phyloP scores from a whole-genome alignment of 2,888 invertebrate genomes.

The Dermolepida albohirtum region DNA sequence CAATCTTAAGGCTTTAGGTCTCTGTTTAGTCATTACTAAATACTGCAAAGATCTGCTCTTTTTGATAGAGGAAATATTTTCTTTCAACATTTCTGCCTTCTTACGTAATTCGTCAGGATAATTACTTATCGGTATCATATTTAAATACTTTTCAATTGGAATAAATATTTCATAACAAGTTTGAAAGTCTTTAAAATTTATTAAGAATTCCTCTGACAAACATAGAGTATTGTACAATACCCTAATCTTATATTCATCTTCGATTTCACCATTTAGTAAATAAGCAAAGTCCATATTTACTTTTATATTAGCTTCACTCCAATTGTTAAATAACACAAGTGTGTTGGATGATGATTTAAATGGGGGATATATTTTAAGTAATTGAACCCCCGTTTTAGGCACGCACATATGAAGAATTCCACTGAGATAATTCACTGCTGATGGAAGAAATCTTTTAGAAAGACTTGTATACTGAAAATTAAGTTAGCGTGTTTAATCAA shows the following conservation, averaged over 20 bases:
- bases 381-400: slow-evolving; percentile 71
- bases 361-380: slow-evolving; percentile 75
- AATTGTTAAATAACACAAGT: slow-evolving; percentile 70
- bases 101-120: slow-evolving; percentile 73
- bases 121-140: slow-evolving; percentile 69
- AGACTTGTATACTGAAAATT: slow-evolving; percentile 75
- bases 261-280: slow-evolving; percentile 67
- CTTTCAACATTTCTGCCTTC: slow-evolving; percentile 64
- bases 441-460: slow-evolving; percentile 85
- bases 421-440: slow-evolving; percentile 81
- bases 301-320: slow-evolving; percentile 59
- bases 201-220: slow-evolving; percentile 72
- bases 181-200: slow-evolving; percentile 65
- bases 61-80: slow-evolving; percentile 67
- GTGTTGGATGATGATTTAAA: slow-evolving; percentile 69
- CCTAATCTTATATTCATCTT: slow-evolving; percentile 75
- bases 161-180: slow-evolving; percentile 66
- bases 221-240: slow-evolving; percentile 69
- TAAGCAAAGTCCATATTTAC: slow-evolving; percentile 70
- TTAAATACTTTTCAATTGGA: slow-evolving; percentile 69
- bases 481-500: no score
- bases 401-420: slow-evolving; percentile 81
- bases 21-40: slow-evolving; percentile 73
- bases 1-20: slow-evolving; percentile 83
- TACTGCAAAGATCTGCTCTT: slow-evolving; percentile 70